Evolutionary conservation across 1,140 invertebrate genomes (phyloP).

Genomic region (Lepidurus couesii): DNA sequence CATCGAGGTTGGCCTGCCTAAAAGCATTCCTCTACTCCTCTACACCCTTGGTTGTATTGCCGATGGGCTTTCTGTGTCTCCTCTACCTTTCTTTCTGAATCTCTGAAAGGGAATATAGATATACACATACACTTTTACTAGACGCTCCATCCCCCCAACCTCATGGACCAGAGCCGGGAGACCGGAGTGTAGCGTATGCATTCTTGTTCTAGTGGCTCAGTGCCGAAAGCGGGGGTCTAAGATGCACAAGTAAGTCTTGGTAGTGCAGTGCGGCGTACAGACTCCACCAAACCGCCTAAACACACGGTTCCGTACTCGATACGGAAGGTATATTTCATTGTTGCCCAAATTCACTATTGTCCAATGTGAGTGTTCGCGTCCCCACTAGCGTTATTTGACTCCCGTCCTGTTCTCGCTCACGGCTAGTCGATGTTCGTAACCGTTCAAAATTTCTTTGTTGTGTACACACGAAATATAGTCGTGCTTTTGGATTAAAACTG

Average conservation of each 20-base stretch:
- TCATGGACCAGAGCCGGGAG: background rate
- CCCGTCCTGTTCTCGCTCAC: too few relatives aligned
- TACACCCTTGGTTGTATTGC: constrained; percentile 3
- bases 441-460: too few relatives aligned
- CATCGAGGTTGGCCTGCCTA: background rate
- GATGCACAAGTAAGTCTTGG: constrained; percentile 4
- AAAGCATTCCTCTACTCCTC: constrained; percentile 3
- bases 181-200: constrained; percentile 10
- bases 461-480: too few relatives aligned
- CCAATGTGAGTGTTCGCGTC: too few relatives aligned
- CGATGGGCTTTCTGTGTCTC: background rate
- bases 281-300: background rate
- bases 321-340: too few relatives aligned
- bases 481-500: too few relatives aligned
- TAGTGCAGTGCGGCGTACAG: background rate
- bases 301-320: background rate
- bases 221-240: constrained; percentile 13
- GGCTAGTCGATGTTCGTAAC: too few relatives aligned
- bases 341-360: too few relatives aligned
- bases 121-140: background rate
- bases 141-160: background rate
- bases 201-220: constrained; percentile 18
- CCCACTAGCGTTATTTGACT: too few relatives aligned
- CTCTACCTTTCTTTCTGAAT: background rate
- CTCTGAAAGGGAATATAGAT: background rate